Conservation (phyloP, 2,888 invertebrate species). For the Axea sp. region DNA sequence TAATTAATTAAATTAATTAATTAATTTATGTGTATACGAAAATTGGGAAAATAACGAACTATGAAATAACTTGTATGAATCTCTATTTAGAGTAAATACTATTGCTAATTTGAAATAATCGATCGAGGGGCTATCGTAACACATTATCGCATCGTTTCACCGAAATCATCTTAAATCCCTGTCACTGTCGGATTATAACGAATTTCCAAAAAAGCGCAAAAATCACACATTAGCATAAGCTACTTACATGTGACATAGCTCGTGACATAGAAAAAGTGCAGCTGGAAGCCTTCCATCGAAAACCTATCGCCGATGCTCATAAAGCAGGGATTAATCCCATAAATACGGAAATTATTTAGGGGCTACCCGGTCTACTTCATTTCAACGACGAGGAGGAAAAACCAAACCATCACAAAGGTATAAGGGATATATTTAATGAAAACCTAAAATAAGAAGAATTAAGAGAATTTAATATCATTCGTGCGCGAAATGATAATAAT, state of each 20-base stretch:
- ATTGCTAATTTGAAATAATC: no score
- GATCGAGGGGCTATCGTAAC: conserved; percentile 24
- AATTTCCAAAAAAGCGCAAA: conserved; percentile 77
- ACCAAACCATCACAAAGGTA: conserved; percentile 38
- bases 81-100: no score
- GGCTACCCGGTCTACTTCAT: conserved; percentile 46
- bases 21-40: no score
- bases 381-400: conserved; percentile 43
- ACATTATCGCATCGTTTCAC: conserved; percentile 70
- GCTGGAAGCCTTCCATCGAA: conserved; percentile 76
- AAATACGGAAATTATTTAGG: conserved; percentile 76
- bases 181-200: conserved; percentile 71
- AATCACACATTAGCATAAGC: conserved; percentile 76
- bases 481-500: conserved; percentile 26
- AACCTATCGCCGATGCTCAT: conserved; percentile 72
- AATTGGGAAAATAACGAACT: no score
- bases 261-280: conserved; percentile 66
- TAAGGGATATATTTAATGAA: conserved; percentile 61
- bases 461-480: no score
- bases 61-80: no score
- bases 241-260: conserved; percentile 72
- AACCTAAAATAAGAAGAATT: conserved; percentile 49
- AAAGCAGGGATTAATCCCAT: conserved; percentile 75
- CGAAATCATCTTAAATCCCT: conserved; percentile 71
- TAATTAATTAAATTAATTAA: no score